Evolutionary conservation across 2,888 invertebrate species (phyloP), one percentile per base, ranked within the genome.

Genomic region (Tetranychus truncatus): DNA sequence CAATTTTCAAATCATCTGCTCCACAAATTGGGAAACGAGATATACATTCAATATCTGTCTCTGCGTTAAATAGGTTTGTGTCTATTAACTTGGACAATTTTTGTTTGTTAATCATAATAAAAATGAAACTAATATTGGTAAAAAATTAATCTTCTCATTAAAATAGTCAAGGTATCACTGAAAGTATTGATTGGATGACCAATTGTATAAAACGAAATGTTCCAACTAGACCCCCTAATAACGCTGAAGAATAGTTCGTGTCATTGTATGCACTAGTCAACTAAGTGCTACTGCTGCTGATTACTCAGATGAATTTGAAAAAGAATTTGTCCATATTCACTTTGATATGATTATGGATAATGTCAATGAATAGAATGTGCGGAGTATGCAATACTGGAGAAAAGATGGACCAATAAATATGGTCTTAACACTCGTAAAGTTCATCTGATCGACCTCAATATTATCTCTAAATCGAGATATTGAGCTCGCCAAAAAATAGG

Each of bases 31-130:
- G 96, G 8, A 81, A 82, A 67, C 79, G 96, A 80, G 95, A 96
- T 82, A 94, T 93, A 81, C 91, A 94, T 87, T 90, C 95, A n/a
- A 91, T 95, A 89, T 93, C 94, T 0, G 91, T 92, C 15, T 95
- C 95, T 6, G 96, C 96, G 45, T 85, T 95, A 46, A 91, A 89
- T 79, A 94, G 93, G 93, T 93, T 87, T 55, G 55, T 34, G 34
- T 34, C 4, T 4, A 34, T 4, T 34, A 34, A 34, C 0, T 34
- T 34, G 3, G 34, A 34, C 34, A 83, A 81, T 80, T 34, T 45
- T 44, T 66, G 44, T 75, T 44, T n/a, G n/a, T 72, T 1, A 11
- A 71, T 24, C 1, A 18, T 20, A 18, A 20, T 24, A 71, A 21
- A 69, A n/a, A 18, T 44, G 8, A 11, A 72, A 71, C 65, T 74